phyloP scores from a whole-genome alignment of 2,888 invertebrate genomes.

The Celastrina argiolus region DNA sequence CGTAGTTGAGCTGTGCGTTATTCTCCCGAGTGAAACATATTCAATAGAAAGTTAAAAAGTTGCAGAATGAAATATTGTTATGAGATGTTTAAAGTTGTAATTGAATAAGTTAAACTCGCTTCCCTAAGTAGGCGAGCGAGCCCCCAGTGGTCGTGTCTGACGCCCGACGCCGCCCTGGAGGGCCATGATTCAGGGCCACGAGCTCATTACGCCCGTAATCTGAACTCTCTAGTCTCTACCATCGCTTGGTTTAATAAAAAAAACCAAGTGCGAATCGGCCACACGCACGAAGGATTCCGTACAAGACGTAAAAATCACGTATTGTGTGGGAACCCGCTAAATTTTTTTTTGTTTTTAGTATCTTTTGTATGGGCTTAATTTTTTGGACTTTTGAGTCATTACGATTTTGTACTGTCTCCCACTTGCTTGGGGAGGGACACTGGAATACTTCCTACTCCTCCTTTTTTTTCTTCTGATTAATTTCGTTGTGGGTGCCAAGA shows the following conservation, averaged over 20 bases:
- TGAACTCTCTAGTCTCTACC: slow-evolving; percentile 42
- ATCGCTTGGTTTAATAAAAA: slow-evolving; percentile 50
- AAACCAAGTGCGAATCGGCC: no score
- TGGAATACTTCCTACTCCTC: no score
- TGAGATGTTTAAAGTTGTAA: slow-evolving; percentile 20
- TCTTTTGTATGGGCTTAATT: no score
- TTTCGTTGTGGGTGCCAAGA: no score
- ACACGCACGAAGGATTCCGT: no score
- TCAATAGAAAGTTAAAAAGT: slow-evolving; percentile 5
- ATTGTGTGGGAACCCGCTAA: no score
- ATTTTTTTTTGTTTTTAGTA: no score
- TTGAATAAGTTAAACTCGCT: slow-evolving; percentile 31
- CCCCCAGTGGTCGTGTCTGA: slow-evolving; percentile 59
- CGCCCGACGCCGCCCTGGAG: slow-evolving; percentile 52
- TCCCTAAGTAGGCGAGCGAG: slow-evolving; percentile 40
- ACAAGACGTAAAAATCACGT: no score
- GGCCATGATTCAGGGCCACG: slow-evolving; percentile 60
- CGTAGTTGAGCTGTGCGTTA: not conserved
- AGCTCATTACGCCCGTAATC: slow-evolving; percentile 64
- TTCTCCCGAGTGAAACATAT: not conserved
- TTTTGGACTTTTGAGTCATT: no score
- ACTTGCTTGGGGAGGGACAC: no score
- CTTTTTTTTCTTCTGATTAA: no score
- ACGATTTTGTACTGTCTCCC: no score
- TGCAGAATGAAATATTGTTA: slow-evolving; percentile 11